Conservation (phyloP, 2,888 invertebrate species). For the Epinotia bilunana region DNA sequence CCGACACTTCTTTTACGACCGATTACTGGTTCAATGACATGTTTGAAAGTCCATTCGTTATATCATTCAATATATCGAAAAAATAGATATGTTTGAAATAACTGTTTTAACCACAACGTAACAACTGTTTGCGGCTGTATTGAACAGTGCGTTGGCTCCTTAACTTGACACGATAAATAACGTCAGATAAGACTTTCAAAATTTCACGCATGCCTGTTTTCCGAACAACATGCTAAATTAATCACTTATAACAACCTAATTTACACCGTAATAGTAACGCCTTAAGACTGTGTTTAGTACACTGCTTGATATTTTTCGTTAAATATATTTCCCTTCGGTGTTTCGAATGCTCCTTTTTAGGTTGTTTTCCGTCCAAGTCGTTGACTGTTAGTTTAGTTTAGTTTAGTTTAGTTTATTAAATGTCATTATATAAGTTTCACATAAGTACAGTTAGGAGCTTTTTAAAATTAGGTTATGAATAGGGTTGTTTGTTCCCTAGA, state of each 20-base stretch:
- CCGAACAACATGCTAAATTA: slow-evolving; percentile 20
- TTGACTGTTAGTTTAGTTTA: too few species aligned
- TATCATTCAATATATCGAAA: too few species aligned
- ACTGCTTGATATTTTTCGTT: not conserved
- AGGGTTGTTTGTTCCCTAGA: not conserved
- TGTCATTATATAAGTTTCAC: too few species aligned
- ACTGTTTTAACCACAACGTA: too few species aligned
- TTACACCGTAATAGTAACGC: slow-evolving; percentile 6
- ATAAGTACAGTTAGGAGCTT: too few species aligned
- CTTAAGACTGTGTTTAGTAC: slow-evolving; percentile 1
- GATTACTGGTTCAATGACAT: too few species aligned
- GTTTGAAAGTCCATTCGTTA: too few species aligned
- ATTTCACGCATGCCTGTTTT: slow-evolving; percentile 22
- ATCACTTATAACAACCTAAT: not conserved
- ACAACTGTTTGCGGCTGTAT: not conserved
- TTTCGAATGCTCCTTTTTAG: not conserved
- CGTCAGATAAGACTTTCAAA: slow-evolving; percentile 30
- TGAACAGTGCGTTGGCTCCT: not conserved
- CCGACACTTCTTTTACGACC: too few species aligned
- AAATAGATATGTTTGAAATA: too few species aligned
- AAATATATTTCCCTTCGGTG: not conserved
- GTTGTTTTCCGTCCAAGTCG: not conserved
- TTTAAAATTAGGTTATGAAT: not conserved
- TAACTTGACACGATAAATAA: slow-evolving; percentile 23
- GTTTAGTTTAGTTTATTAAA: too few species aligned